Evolutionary conservation across 2,888 invertebrate genomes (phyloP), one percentile per base, ranked within the genome.

Genomic region (Linyphia triangularis): DNA sequence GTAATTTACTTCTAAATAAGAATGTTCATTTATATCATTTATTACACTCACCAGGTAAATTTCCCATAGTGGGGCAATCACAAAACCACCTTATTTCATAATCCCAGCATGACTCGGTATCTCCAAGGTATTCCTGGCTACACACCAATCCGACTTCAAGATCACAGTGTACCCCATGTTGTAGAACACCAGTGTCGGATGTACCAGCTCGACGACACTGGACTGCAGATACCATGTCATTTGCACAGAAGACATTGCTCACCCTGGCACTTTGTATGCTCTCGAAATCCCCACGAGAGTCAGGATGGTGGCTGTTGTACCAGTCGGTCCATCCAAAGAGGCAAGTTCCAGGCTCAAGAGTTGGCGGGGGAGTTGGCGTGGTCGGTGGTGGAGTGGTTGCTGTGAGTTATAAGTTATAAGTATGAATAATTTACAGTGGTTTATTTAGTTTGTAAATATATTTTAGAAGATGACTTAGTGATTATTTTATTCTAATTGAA

Each of bases 81-180:
- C 92, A 92, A 82, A 90, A 90, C 90, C 92, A 92, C 90, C 91
- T 91, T 72, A 92, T 91, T 90, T 92, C 91, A 90, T 92, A 92
- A 88, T 92, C 92, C n/a, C 89, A 85, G 88, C 92, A 92, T 6
- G 37, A 26, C 10, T 84, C 77, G 0, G 77, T 61, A 13, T 77
- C 65, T 3, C 26, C 26, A 10, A 90, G 89, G 4, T 73, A 33
- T 5, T 78, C 70, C 59, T 83, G 86, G n/a, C 81, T 82, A 75
- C 91, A 91, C 9, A 78, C 30, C 13, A 91, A 40, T 28, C 91
- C 91, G 5, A 77, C 67, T 24, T 89, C 63, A 16, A 90, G 30
- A 63, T 90, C 85, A 33, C 91, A 91, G 0, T 85, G 28, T 0
- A 90, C 90, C 37, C 86, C 89, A 2, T 24, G 61, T 13, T 86